Evolutionary conservation across 1,140 invertebrate genomes (phyloP), one percentile per base, ranked within the genome.

Genomic region (Planococcus citri): DNA sequence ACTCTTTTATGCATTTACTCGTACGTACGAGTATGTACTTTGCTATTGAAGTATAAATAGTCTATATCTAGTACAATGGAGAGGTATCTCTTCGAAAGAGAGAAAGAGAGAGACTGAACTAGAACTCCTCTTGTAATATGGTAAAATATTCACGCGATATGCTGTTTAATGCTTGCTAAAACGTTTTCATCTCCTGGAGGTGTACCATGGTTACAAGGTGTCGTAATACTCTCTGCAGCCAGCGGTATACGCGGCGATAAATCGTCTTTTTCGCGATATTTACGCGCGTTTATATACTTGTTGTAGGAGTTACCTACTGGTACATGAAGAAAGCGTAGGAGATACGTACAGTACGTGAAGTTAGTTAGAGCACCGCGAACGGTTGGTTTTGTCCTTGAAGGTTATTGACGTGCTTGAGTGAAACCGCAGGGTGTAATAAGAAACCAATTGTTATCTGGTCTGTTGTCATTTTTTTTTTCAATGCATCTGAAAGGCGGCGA

Each of bases 301-400:
- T 51, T 9, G 41, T 51, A 17, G 41, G 41, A 51, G 41, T 37
- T n/a, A n/a, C n/a, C n/a, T n/a, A n/a, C n/a, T n/a, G n/a, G 29
- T 33, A 33, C 29, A 17, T 17, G 41, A 51, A 51, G 41, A 51
- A 51, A 51, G 41, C 41, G 41, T 51, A 51, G 41, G 41, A 51
- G n/a, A n/a, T n/a, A n/a, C n/a, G n/a, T n/a, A n/a, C n/a, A n/a
- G n/a, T n/a, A n/a, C n/a, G n/a, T n/a, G n/a, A n/a, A n/a, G n/a
- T n/a, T n/a, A n/a, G n/a, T n/a, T n/a, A n/a, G n/a, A 33, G 12
- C 17, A 20, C 3, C 41, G 41, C 17, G 41, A 51, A 51, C 41
- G 41, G 41, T 51, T 51, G 12, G 41, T n/a, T 51, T 51, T 51
- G 41, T 51, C 41, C 41, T 51, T 51, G 41, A 51, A 51, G 41